Percentiles rank a stretch among this genome's conserved stretches.
Evolutionary conservation across 2,888 invertebrate species (phyloP).

Genomic region (Hyles lineata): DNA sequence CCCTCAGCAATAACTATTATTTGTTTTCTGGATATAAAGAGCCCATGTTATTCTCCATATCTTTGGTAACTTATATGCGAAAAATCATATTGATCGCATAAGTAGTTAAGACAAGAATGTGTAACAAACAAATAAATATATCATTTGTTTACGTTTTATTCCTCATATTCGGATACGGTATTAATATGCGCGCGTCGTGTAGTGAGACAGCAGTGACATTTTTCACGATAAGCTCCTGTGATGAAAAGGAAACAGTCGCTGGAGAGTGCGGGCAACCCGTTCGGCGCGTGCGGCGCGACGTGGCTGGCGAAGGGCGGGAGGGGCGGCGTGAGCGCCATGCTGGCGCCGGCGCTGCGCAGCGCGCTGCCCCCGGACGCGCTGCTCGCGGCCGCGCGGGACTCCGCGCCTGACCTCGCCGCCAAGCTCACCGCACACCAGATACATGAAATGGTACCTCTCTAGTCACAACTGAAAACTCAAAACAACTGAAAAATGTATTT

Average conservation of each 20-base stretch:
- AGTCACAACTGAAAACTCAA: too few species aligned
- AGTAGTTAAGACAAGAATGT: too few species aligned
- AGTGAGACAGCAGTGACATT: conserved; percentile 43
- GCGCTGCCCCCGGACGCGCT: conserved; percentile 90
- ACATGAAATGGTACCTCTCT: conserved; percentile 90
- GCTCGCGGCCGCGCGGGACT: conserved; percentile 94
- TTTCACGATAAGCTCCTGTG: conserved; percentile 66
- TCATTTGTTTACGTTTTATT: too few species aligned
- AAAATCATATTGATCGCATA: too few species aligned
- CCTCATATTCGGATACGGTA: neutral
- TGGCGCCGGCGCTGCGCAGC: conserved; percentile 83
- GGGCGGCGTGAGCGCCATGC: conserved; percentile 77
- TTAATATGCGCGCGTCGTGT: conserved; percentile 16
- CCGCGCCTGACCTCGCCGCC: conserved; percentile 92
- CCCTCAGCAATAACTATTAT: too few species aligned
- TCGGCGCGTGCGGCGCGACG: conserved; percentile 80
- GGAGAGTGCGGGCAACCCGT: conserved; percentile 84
- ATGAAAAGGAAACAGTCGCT: conserved; percentile 87
- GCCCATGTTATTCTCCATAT: too few species aligned
- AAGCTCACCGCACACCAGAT: conserved; percentile 90
- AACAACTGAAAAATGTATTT: too few species aligned
- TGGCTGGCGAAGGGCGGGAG: conserved; percentile 73
- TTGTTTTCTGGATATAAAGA: too few species aligned
- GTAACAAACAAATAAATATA: too few species aligned
- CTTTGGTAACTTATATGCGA: too few species aligned